Evolutionary conservation across 1,140 invertebrate genomes (phyloP).

Genomic region (Drosophila auraria): DNA sequence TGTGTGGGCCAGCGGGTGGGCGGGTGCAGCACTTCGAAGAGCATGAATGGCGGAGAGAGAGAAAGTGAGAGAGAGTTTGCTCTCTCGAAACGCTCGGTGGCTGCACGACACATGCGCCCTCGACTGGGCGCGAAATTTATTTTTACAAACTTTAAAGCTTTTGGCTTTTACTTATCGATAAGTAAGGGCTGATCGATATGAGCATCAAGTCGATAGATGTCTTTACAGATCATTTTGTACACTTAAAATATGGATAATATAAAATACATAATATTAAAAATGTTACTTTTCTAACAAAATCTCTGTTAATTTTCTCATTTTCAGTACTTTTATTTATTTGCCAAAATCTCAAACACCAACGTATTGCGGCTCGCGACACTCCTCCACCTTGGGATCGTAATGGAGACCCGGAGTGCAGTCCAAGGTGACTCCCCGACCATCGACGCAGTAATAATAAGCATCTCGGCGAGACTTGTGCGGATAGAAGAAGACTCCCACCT

Average conservation of each 20-base stretch:
- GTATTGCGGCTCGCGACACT: constrained; percentile 61
- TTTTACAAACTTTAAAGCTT: constrained; percentile 2
- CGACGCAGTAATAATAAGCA: constrained; percentile 74
- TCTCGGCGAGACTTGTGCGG: constrained; percentile 58
- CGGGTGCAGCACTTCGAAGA: constrained; percentile 15
- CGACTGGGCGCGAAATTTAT: too few species aligned
- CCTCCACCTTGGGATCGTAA: constrained; percentile 56
- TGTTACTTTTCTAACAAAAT: too few species aligned
- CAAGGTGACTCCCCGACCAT: constrained; percentile 67
- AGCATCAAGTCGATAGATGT: not conserved
- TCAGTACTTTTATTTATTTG: constrained; percentile 8
- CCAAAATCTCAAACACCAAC: constrained; percentile 17
- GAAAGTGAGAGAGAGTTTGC: constrained; percentile 5
- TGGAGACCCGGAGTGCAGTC: constrained; percentile 76
- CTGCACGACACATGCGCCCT: constrained; percentile 59
- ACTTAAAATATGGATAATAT: not conserved
- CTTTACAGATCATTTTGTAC: not conserved
- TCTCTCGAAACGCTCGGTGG: constrained; percentile 36
- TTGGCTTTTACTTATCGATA: not conserved
- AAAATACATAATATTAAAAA: too few species aligned
- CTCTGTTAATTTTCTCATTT: too few species aligned
- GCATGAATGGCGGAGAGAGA: constrained; percentile 28
- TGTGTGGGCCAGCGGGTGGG: constrained; percentile 22
- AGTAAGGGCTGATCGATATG: not conserved
- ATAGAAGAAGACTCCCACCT: constrained; percentile 56